Evolutionary conservation across 1,140 invertebrate species (phyloP).

Genomic region (Melitaea cinxia): DNA sequence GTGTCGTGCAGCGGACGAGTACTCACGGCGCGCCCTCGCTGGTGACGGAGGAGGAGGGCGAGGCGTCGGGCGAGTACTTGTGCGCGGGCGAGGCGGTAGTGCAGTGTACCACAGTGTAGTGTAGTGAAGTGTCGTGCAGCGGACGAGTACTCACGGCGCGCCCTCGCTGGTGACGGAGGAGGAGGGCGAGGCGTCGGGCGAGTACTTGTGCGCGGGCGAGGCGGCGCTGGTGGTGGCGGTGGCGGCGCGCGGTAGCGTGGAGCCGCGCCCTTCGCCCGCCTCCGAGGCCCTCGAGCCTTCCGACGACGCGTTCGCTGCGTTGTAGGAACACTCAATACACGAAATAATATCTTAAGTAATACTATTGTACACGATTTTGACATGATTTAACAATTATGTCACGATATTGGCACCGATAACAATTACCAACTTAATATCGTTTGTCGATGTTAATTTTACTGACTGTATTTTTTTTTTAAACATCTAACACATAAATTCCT

Average conservation of each 20-base stretch:
- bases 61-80: too few relatives aligned
- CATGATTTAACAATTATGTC: too few relatives aligned
- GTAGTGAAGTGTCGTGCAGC: background rate
- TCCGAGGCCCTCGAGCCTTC: constrained; percentile 78
- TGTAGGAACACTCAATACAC: constrained; percentile 75
- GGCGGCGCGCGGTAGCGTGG: constrained; percentile 79
- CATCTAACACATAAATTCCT: too few relatives aligned
- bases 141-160: constrained; percentile 65
- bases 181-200: constrained; percentile 76
- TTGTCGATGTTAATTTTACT: too few relatives aligned
- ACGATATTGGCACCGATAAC: too few relatives aligned
- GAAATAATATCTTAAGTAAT: background rate
- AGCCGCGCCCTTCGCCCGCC: constrained; percentile 81
- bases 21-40: too few relatives aligned
- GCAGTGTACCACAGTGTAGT: too few relatives aligned
- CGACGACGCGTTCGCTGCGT: constrained; percentile 78
- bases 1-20: background rate
- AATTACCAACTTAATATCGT: too few relatives aligned
- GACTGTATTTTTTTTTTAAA: too few relatives aligned
- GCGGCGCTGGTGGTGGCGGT: constrained; percentile 49
- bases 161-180: constrained; percentile 80
- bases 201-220: constrained; percentile 68
- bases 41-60: too few relatives aligned
- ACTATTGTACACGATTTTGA: too few relatives aligned
- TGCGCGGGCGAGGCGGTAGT: too few relatives aligned